These are phyloP conservation scores for Zeugodacus cucurbitae DNA, from an alignment of 1,140 invertebrate genomes.

Conservation along the genomic window DNA sequence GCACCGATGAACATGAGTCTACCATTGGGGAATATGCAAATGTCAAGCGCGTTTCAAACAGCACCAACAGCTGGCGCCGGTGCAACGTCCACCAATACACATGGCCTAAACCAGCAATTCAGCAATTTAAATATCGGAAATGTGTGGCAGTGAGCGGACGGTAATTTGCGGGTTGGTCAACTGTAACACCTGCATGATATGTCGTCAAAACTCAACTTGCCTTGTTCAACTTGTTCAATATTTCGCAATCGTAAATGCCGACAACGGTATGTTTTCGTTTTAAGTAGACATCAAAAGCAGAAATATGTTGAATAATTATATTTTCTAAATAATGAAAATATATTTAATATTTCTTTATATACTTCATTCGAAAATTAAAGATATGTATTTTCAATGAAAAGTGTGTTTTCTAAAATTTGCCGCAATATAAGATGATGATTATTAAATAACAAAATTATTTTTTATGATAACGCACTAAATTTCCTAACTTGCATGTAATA, in stretches of 20 bases:
- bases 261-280: neutral
- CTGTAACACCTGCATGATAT: neutral
- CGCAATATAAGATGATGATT: neutral
- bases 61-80: constrained; percentile 9
- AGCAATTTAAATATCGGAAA: constrained; percentile 65
- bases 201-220: constrained; percentile 1
- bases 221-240: constrained; percentile 8
- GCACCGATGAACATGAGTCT: neutral
- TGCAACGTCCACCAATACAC: constrained; percentile 50
- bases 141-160: constrained; percentile 64
- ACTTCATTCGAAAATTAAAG: neutral
- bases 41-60: neutral
- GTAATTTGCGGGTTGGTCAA: neutral
- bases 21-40: neutral
- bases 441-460: too few relatives aligned
- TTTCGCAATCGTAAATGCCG: neutral
- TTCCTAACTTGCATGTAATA: neutral
- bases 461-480: neutral
- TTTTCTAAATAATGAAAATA: neutral
- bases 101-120: constrained; percentile 63
- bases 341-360: neutral
- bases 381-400: neutral
- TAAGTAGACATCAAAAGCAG: neutral
- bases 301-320: neutral
- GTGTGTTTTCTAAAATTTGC: neutral